Evolutionary conservation across 2,888 invertebrate species (phyloP).

Genomic region (Nudaria mundana): DNA sequence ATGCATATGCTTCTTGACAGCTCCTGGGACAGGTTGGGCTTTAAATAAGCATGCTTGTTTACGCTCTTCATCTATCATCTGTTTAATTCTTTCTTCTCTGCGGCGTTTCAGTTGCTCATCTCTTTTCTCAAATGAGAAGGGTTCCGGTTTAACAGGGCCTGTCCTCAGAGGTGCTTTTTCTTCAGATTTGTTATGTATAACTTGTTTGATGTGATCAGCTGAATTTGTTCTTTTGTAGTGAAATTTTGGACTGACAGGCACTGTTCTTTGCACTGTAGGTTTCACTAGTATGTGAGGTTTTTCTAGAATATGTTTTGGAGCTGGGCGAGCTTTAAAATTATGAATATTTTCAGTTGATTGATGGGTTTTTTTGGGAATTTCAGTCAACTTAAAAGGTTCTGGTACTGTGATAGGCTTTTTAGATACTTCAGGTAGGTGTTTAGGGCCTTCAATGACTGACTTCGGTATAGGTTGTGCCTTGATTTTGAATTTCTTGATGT

Average conservation of each 20-base stretch:
- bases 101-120: constrained; percentile 79
- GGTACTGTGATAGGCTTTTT: constrained; percentile 81
- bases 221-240: constrained; percentile 54
- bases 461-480: constrained; percentile 85
- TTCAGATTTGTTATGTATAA: constrained; percentile 32
- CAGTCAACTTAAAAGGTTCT: constrained; percentile 84
- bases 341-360: constrained; percentile 40
- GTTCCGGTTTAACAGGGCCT: constrained; percentile 64
- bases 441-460: constrained; percentile 77
- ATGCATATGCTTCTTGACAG: constrained; percentile 64
- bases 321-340: constrained; percentile 83
- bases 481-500: constrained; percentile 84
- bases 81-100: constrained; percentile 83
- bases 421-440: constrained; percentile 68
- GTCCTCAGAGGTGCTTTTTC: constrained; percentile 42
- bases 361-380: constrained; percentile 67
- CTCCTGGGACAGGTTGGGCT: constrained; percentile 85
- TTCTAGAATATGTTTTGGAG: constrained; percentile 78
- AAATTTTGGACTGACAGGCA: constrained; percentile 60
- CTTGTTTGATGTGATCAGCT: constrained; percentile 36
- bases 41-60: constrained; percentile 84
- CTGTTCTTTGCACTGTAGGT: constrained; percentile 45
- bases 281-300: constrained; percentile 63
- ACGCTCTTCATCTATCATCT: constrained; percentile 79
- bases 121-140: constrained; percentile 86